Evolutionary conservation across 92 coral and sea anemone genomes (phyloP).

Genomic region (Actinostola sp.): DNA sequence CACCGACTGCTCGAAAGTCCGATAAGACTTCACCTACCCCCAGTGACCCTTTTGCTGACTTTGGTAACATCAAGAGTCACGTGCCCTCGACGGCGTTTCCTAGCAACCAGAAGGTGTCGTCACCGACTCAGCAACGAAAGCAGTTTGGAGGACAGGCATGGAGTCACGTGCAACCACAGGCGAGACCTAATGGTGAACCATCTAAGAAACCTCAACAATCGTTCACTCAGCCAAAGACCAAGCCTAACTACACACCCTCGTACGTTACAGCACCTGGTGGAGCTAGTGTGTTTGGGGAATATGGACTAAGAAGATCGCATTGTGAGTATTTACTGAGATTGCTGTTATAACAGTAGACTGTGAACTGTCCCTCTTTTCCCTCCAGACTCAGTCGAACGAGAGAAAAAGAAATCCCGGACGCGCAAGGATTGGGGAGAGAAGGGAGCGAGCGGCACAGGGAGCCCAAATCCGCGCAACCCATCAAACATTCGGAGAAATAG

Average conservation of each 20-base stretch:
- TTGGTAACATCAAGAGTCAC: conserved; percentile 64
- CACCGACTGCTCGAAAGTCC: conserved; percentile 17
- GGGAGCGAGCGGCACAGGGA: no score
- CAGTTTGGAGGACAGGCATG: conserved; percentile 53
- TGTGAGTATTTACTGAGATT: conserved; percentile 27
- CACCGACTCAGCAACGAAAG: conserved; percentile 47
- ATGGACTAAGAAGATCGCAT: conserved; percentile 76
- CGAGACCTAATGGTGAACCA: conserved; percentile 5
- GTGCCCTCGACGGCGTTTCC: conserved; percentile 52
- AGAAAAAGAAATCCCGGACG: no score
- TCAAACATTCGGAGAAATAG: no score
- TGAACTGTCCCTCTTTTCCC: neutral
- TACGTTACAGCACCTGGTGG: conserved; percentile 58
- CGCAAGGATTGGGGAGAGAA: no score
- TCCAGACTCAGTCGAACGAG: no score
- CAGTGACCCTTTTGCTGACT: conserved; percentile 91
- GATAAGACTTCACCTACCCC: conserved; percentile 32
- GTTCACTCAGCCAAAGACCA: conserved; percentile 32
- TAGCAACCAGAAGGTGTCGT: conserved; percentile 32
- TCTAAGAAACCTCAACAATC: conserved; percentile 21
- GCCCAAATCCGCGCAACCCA: no score
- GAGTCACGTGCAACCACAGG: conserved; percentile 53
- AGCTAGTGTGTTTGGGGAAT: conserved; percentile 87
- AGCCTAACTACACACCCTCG: conserved; percentile 86
- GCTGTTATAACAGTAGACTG: neutral